These are phyloP conservation scores for Napeogenes inachia DNA, from an alignment of 2,888 invertebrate genomes.

Conservation along the genomic window DNA sequence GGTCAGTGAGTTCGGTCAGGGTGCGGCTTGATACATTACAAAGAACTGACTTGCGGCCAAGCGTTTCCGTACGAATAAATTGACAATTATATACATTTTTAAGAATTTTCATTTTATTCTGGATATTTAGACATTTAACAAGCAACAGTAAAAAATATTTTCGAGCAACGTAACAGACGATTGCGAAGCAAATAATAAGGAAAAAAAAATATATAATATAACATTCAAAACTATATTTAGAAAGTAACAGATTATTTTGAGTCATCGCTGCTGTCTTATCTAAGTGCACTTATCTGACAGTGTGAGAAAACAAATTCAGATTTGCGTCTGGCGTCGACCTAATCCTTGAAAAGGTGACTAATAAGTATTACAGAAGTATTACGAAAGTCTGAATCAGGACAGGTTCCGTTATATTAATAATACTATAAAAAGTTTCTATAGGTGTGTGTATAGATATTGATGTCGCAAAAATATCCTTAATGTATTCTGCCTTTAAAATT, in stretches of 20 bases:
- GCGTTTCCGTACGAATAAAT: conserved; percentile 47
- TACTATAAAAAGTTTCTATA: neutral
- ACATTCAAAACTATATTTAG: conserved; percentile 16
- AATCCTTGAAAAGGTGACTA: conserved; percentile 57
- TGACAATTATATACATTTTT: conserved; percentile 28
- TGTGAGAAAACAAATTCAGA: conserved; percentile 47
- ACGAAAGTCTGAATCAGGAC: conserved; percentile 36
- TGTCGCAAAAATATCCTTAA: neutral
- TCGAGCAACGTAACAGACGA: too few species aligned
- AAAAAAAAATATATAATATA: conserved; percentile 6
- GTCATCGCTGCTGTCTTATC: conserved; percentile 40
- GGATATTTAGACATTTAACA: neutral
- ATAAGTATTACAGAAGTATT: conserved; percentile 41
- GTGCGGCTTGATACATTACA: conserved; percentile 49
- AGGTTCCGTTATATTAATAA: neutral
- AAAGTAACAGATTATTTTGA: conserved; percentile 29
- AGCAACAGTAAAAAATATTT: neutral
- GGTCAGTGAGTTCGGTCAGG: conserved; percentile 50
- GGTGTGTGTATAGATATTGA: neutral
- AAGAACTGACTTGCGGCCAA: conserved; percentile 54
- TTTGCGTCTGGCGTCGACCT: conserved; percentile 34
- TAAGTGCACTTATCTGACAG: conserved; percentile 49
- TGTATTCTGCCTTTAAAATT: neutral
- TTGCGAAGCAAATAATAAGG: too few species aligned
- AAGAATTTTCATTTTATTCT: too few species aligned